These are phyloP conservation scores for Zoanthus sociatus DNA, from an alignment of 92 coral and sea anemone species.

Conservation along the genomic window DNA sequence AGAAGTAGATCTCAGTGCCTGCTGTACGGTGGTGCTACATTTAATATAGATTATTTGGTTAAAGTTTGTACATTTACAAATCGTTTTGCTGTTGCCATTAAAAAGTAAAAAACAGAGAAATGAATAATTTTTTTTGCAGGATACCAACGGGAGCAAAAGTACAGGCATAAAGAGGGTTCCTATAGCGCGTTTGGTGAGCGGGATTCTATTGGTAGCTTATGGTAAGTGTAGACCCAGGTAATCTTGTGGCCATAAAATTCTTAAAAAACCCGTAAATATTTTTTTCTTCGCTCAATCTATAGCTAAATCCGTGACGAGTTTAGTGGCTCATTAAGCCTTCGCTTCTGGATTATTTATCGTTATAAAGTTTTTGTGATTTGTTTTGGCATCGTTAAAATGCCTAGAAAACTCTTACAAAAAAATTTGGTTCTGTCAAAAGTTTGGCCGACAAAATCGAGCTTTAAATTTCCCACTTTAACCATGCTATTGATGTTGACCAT, in stretches of 20 bases:
- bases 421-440: too few species aligned
- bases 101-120: background rate
- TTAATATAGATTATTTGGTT: too few species aligned
- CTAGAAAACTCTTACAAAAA: too few species aligned
- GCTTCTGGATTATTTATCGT: too few species aligned
- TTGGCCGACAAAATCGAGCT: too few species aligned
- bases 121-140: constrained; percentile 48
- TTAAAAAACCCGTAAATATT: background rate
- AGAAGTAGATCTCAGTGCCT: background rate
- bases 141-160: constrained; percentile 91
- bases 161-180: constrained; percentile 87
- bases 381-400: too few species aligned
- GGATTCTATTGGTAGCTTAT: constrained; percentile 80
- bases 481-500: too few species aligned
- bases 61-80: background rate
- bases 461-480: too few species aligned
- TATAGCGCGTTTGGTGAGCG: constrained; percentile 97
- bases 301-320: background rate
- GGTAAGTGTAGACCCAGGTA: constrained; percentile 66
- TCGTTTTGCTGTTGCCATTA: background rate
- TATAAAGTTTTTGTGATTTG: too few species aligned
- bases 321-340: too few species aligned
- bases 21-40: too few species aligned
- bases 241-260: background rate
- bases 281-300: too few species aligned